These are phyloP conservation scores for Pristionchus entomophagus DNA, from an alignment of 2,888 invertebrate species.

Conservation along the genomic window DNA sequence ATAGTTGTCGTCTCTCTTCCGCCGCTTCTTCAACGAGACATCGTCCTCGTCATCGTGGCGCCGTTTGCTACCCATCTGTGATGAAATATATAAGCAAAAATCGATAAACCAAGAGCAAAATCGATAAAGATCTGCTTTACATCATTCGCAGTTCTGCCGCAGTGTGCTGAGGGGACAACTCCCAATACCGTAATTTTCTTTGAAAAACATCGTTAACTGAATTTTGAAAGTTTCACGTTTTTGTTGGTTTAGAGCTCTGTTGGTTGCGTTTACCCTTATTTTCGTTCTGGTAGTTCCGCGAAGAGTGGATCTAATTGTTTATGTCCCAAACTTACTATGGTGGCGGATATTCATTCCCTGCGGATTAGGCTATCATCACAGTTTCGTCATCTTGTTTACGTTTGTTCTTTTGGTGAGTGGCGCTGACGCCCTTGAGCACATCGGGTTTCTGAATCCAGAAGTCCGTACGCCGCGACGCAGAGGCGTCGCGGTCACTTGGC, in stretches of 20 bases:
- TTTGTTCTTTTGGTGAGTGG: no score
- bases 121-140: neutral
- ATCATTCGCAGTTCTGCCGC: neutral
- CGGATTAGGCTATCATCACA: no score
- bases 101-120: neutral
- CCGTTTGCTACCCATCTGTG: slow-evolving; percentile 27
- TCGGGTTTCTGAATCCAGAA: neutral
- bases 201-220: no score
- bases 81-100: neutral
- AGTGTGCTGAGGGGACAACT: neutral
- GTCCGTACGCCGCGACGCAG: slow-evolving; percentile 22
- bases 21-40: slow-evolving; percentile 27
- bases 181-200: no score
- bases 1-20: slow-evolving; percentile 17
- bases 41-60: slow-evolving; percentile 23
- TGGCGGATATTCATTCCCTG: no score
- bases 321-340: no score
- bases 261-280: neutral
- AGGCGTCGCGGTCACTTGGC: slow-evolving; percentile 39
- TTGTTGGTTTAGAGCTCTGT: neutral
- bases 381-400: no score
- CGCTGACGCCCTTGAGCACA: no score
- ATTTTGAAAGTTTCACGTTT: neutral
- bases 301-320: no score
- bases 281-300: neutral